A percentile compares a stretch with the other conserved stretches of the same genome.
Evolutionary conservation across 2,888 invertebrate genomes (phyloP).

Genomic region (Epinotia nisella): DNA sequence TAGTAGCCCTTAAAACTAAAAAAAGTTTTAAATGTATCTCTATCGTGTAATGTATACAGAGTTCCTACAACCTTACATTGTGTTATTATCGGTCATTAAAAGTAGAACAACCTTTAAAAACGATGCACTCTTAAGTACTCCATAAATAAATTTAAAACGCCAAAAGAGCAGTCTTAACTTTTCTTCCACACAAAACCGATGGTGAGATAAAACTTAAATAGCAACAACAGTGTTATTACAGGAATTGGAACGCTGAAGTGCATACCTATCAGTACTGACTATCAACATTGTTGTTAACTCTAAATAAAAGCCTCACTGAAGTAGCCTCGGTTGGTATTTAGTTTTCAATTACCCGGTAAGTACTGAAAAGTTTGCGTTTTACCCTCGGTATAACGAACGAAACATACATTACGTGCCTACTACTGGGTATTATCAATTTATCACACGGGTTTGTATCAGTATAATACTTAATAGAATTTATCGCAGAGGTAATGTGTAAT

Average conservation of each 20-base stretch:
- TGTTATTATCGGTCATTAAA: background rate
- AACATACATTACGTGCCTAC: background rate
- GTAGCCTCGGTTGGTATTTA: constrained; percentile 13
- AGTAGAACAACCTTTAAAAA: too few species aligned
- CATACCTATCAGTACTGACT: background rate
- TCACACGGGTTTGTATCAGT: too few species aligned
- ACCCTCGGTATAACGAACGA: background rate
- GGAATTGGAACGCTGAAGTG: background rate
- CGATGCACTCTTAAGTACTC: too few species aligned
- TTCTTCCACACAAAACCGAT: background rate
- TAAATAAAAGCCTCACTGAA: constrained; percentile 10
- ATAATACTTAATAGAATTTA: too few species aligned
- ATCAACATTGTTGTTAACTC: constrained; percentile 7
- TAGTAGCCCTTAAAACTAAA: too few species aligned
- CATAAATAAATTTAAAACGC: too few species aligned
- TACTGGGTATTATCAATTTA: background rate
- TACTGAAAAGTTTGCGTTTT: background rate
- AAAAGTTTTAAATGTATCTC: too few species aligned
- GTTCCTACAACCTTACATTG: too few species aligned
- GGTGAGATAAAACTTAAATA: background rate
- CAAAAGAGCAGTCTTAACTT: background rate
- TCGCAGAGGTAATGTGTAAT: too few species aligned
- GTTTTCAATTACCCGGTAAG: constrained; percentile 1
- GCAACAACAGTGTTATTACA: background rate
- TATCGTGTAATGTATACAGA: too few species aligned